phyloP scores from a whole-genome alignment of 2,113 vertebrate species.

The Ophiodon elongatus region DNA sequence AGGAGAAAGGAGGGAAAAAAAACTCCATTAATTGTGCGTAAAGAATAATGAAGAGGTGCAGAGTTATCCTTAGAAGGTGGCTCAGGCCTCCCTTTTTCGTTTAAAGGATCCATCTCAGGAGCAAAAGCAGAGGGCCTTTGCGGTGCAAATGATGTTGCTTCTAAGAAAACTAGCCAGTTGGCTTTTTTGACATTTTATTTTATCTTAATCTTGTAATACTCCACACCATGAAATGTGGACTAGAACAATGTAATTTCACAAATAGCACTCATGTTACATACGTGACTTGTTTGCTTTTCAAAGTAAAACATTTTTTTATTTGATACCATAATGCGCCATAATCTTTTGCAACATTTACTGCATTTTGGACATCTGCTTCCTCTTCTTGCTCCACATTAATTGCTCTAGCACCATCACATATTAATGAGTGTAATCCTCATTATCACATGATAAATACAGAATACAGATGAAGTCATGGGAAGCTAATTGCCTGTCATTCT shows the following conservation, averaged over 20 bases:
- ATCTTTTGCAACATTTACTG: not conserved
- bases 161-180: slow-evolving; percentile 18
- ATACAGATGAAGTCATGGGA: slow-evolving; percentile 68
- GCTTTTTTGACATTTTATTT: slow-evolving; percentile 14
- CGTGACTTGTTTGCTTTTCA: not conserved
- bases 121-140: slow-evolving; percentile 48
- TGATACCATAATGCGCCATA: not conserved
- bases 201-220: not conserved
- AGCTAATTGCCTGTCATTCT: slow-evolving; percentile 72
- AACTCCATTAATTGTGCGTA: slow-evolving; percentile 70
- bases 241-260: not conserved
- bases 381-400: slow-evolving; percentile 24
- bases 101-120: slow-evolving; percentile 42
- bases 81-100: slow-evolving; percentile 50
- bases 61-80: slow-evolving; percentile 55
- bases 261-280: not conserved
- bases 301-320: not conserved
- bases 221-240: not conserved
- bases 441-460: slow-evolving; percentile 73
- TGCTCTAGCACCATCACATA: slow-evolving; percentile 31
- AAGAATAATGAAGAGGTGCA: slow-evolving; percentile 69
- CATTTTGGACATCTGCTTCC: slow-evolving; percentile 13
- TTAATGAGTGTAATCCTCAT: slow-evolving; percentile 63
- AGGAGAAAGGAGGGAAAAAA: slow-evolving; percentile 52
- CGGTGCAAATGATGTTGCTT: slow-evolving; percentile 51